phyloP scores from a whole-genome alignment of 2,113 vertebrate species.

The Melierax canorus region DNA sequence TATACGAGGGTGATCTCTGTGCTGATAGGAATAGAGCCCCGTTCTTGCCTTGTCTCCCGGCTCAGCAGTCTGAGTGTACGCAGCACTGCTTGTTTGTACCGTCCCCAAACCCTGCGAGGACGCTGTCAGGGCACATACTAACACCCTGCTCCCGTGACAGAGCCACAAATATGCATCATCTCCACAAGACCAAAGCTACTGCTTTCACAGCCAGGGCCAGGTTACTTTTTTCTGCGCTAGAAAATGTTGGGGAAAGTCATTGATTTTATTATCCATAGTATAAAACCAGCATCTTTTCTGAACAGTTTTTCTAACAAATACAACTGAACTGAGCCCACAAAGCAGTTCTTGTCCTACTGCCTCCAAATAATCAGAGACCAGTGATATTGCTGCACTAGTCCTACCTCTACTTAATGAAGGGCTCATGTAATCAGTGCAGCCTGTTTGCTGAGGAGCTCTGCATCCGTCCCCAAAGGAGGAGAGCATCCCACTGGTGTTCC shows the following conservation, averaged over 20 bases:
- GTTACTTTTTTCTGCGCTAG: background rate
- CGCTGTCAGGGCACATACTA: fast-evolving
- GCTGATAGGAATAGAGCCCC: fast-evolving
- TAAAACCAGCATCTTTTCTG: background rate
- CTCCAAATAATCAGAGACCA: background rate
- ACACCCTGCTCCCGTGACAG: fast-evolving
- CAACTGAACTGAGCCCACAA: background rate
- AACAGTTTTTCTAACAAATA: background rate
- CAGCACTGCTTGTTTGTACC: background rate
- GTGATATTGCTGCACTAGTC: background rate
- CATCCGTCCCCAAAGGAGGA: background rate
- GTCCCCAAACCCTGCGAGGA: background rate
- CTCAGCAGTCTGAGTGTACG: fast-evolving
- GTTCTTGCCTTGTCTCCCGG: fast-evolving
- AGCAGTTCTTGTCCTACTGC: background rate
- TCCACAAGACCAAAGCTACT: background rate
- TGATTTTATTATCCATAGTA: background rate
- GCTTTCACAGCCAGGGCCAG: background rate
- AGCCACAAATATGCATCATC: fast-evolving
- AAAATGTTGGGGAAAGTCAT: background rate
- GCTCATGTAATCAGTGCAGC: fast-evolving
- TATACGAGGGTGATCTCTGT: fast-evolving
- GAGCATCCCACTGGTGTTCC: too few species aligned
- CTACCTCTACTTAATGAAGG: background rate
- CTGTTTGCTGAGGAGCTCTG: background rate